These are phyloP conservation scores for Oryzias celebensis DNA, from an alignment of 2,113 vertebrate genomes.

Conservation along the genomic window DNA sequence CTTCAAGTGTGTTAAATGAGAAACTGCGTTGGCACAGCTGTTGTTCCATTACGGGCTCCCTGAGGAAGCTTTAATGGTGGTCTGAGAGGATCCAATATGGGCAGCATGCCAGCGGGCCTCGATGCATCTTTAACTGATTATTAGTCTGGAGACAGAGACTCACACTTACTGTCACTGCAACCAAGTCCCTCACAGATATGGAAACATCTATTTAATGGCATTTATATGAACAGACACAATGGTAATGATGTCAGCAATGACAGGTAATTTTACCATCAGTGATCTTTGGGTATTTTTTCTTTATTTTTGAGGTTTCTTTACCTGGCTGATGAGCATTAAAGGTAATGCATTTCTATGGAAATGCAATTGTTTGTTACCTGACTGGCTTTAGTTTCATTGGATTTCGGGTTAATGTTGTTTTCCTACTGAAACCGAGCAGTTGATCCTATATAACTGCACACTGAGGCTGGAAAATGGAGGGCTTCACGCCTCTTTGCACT, in stretches of 20 bases:
- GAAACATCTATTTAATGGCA: not conserved
- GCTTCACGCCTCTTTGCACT: conserved; percentile 35
- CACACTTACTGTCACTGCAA: conserved; percentile 22
- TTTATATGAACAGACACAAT: not conserved
- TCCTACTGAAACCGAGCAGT: not conserved
- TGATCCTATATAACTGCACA: conserved; percentile 43
- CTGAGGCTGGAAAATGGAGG: conserved; percentile 35
- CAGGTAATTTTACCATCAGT: too few relatives aligned
- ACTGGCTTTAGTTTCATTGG: too few relatives aligned
- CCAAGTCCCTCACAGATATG: conserved; percentile 15
- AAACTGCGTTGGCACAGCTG: conserved; percentile 74
- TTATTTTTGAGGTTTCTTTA: too few relatives aligned
- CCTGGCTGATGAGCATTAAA: too few relatives aligned
- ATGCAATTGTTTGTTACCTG: too few relatives aligned
- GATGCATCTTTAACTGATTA: conserved; percentile 35
- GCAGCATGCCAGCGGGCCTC: conserved; percentile 51
- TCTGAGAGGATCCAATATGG: conserved; percentile 43
- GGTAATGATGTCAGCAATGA: too few relatives aligned
- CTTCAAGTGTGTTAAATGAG: conserved; percentile 76
- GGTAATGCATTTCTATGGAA: too few relatives aligned
- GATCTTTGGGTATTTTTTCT: too few relatives aligned
- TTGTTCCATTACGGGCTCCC: conserved; percentile 73
- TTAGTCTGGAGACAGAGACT: conserved; percentile 27
- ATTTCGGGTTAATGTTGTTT: too few relatives aligned
- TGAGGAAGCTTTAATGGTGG: conserved; percentile 56